Base-by-base conservation (phyloP, 2,888 invertebrate species). In the Drosophila aldrichi region DNA sequence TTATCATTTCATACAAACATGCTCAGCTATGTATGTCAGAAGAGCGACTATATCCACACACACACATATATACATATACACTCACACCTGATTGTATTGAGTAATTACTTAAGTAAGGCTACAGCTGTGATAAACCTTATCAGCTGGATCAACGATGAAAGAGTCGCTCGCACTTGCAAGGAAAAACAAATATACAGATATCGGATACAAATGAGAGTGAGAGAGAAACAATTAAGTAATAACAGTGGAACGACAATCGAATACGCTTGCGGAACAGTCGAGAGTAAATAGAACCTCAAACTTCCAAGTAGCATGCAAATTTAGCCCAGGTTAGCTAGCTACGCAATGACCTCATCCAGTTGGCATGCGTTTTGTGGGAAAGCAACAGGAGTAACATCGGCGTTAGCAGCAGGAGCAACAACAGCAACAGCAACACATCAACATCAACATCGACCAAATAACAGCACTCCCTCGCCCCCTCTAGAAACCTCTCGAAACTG, bases 311-410 rank as follows among this genome's bases (percentile, higher is more conserved):
- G 46, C 57, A 66, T 77, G 66, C 57, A 81, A 77, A 65, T 77
- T 58, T 66, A 49, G 25, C 62, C 54, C 32, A 63, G 48, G 48
- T 72, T 41, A 40, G 36, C 66, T 41, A 40, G 36, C 66, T 79
- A 60, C 64, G 65, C 70, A 79, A 83, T 83, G 90, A 83, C 90
- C 90, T 83, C 83, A 83, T 86, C 76, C 71, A 62, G 57, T 52
- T 56, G 55, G 40, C 51, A 55, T 61, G 56, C 58, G 59, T 48
- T 54, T 34, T n/a, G 32, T 9, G 51, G 25, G 54, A 46, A 55
- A 76, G 77, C 76, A 76, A 80, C 65, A 77, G 77, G 65, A 80
- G 59, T 43, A 38, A 34, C 48, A 36, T n/a, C 16, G 69, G 56
- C 44, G 32, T 16, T 10, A 41, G 32, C 54, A 40, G 25, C 55